Conservation (phyloP, 1,140 invertebrate species). For the Pogonus chalceus region DNA sequence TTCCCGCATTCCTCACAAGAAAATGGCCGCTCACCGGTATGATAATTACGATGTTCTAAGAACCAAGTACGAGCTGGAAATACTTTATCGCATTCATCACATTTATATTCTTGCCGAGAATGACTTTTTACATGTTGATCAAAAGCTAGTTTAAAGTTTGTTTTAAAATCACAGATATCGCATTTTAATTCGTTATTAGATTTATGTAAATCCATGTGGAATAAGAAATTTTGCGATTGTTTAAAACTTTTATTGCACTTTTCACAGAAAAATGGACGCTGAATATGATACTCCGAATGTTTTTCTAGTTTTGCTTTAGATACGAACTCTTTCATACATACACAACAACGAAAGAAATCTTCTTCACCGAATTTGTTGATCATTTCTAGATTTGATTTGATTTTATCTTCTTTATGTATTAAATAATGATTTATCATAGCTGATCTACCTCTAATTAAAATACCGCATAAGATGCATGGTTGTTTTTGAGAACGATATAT, state of each 20-base stretch:
- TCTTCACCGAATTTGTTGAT: background rate
- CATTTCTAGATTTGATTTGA: background rate
- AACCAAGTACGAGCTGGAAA: slow-evolving; percentile 29
- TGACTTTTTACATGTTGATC: slow-evolving; percentile 6
- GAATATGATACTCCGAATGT: background rate
- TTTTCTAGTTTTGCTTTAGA: background rate
- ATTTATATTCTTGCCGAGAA: slow-evolving; percentile 22
- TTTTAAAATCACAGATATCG: background rate
- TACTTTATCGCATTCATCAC: slow-evolving; percentile 30
- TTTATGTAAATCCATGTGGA: background rate
- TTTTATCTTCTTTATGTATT: background rate
- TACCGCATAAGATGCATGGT: background rate
- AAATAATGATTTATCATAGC: background rate
- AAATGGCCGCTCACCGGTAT: slow-evolving; percentile 68
- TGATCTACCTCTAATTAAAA: background rate
- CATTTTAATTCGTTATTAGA: background rate
- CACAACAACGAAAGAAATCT: background rate
- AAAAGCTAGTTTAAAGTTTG: background rate
- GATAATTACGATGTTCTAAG: slow-evolving; percentile 34
- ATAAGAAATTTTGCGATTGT: background rate
- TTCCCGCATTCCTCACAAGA: slow-evolving; percentile 62
- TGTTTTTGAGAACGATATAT: background rate
- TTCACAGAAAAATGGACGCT: background rate
- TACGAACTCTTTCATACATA: background rate
- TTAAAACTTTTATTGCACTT: slow-evolving; percentile 6